A percentile compares a stretch with the other conserved stretches of the same genome.
Conservation (phyloP, 1,140 invertebrate species). For the Drosophila rhopaloa region DNA sequence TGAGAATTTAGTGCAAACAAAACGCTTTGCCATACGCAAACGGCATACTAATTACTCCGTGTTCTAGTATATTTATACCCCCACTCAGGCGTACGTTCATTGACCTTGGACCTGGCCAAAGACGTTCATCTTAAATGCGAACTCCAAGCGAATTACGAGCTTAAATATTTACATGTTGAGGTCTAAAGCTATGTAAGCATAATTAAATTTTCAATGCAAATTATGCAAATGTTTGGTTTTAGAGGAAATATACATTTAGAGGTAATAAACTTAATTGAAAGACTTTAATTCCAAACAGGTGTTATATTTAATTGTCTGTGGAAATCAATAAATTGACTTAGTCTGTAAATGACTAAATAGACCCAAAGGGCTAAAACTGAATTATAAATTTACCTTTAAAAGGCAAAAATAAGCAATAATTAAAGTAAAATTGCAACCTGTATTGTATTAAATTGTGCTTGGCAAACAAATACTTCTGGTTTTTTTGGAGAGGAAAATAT, state of each 20-base stretch:
- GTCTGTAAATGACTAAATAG: no score
- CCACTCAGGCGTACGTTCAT: conserved; percentile 15
- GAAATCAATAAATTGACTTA: neutral
- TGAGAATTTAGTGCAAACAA: conserved; percentile 76
- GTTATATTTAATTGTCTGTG: neutral
- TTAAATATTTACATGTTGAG: conserved; percentile 57
- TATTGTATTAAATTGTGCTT: no score
- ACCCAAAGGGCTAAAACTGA: no score
- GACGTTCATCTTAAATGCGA: conserved; percentile 41
- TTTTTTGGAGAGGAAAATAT: no score
- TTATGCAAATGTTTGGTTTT: conserved; percentile 66
- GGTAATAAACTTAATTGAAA: no score
- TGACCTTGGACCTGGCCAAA: conserved; percentile 41
- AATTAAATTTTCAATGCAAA: conserved; percentile 61
- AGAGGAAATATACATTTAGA: neutral
- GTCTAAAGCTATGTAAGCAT: conserved; percentile 23
- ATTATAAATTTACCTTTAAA: no score
- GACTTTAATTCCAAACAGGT: neutral
- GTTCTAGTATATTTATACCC: conserved; percentile 7
- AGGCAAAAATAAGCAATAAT: no score
- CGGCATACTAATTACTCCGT: conserved; percentile 68
- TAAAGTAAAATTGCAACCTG: no score
- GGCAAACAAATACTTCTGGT: no score
- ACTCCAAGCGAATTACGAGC: conserved; percentile 46
- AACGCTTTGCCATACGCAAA: conserved; percentile 71